These are phyloP conservation scores for Flexamia atlantica DNA, from an alignment of 2,888 invertebrate genomes.

Conservation along the genomic window DNA sequence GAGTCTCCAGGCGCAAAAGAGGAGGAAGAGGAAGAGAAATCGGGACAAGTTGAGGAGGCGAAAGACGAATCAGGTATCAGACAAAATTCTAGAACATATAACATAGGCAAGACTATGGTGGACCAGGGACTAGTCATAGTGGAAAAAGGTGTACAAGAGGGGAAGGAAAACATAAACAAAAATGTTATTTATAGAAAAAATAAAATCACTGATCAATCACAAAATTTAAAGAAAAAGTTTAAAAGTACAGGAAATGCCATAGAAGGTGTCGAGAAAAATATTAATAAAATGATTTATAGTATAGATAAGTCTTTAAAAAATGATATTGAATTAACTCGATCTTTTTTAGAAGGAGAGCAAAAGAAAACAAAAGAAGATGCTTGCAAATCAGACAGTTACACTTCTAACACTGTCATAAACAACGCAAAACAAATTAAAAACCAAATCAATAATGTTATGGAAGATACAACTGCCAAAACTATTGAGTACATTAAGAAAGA, in stretches of 20 bases:
- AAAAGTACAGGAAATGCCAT: conserved; percentile 28
- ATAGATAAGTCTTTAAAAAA: conserved; percentile 47
- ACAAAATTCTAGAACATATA: conserved; percentile 46
- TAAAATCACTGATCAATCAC: background rate
- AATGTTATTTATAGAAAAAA: background rate
- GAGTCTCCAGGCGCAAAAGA: conserved; percentile 36
- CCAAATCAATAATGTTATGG: background rate
- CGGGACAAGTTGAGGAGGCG: conserved; percentile 45
- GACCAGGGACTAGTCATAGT: background rate
- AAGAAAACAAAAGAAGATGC: conserved; percentile 1
- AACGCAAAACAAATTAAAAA: background rate
- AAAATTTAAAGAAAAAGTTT: background rate
- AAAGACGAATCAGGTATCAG: conserved; percentile 63
- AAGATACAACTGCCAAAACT: conserved; percentile 1
- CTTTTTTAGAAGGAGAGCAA: conserved; percentile 29
- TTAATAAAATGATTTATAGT: conserved; percentile 42
- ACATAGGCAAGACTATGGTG: background rate
- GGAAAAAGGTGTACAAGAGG: background rate
- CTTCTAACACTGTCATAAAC: background rate
- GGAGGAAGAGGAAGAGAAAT: conserved; percentile 66
- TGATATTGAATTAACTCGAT: conserved; percentile 16
- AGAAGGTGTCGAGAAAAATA: conserved; percentile 25
- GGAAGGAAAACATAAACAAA: background rate
- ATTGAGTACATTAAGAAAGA: background rate
- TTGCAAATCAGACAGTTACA: background rate